These are phyloP conservation scores for Himalopsyche kuldschensis DNA, from an alignment of 2,888 invertebrate genomes.

Conservation along the genomic window DNA sequence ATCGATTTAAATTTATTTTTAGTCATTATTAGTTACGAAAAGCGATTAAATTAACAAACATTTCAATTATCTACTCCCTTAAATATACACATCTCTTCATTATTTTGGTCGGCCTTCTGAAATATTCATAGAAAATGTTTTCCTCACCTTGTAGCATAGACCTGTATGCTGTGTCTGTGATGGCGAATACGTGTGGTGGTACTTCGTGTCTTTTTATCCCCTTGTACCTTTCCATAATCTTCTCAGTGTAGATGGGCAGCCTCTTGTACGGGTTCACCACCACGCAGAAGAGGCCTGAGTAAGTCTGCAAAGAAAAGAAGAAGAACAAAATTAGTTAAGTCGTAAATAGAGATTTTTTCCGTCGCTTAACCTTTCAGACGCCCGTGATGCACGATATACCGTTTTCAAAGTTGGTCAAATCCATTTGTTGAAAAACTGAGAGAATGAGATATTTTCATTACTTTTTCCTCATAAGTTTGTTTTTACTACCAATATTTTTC, in stretches of 20 bases:
- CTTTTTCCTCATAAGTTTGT: too few relatives aligned
- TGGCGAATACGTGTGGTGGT: conserved; percentile 99
- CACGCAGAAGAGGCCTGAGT: conserved; percentile 99
- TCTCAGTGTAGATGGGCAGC: conserved; percentile 98
- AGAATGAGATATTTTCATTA: too few relatives aligned
- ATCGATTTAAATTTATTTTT: too few relatives aligned
- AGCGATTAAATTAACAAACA: background rate
- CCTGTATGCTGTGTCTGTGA: conserved; percentile 98
- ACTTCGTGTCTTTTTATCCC: conserved; percentile 99
- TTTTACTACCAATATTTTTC: too few relatives aligned
- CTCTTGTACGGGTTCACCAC: conserved; percentile 99
- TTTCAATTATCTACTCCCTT: too few relatives aligned
- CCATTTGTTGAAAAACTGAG: too few relatives aligned
- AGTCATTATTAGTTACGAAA: background rate
- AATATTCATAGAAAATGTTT: background rate
- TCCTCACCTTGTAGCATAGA: conserved; percentile 95
- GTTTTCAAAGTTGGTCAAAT: too few relatives aligned
- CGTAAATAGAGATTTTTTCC: background rate
- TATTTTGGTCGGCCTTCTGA: too few relatives aligned
- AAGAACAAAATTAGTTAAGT: conserved; percentile 26
- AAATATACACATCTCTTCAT: too few relatives aligned
- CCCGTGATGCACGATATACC: too few relatives aligned
- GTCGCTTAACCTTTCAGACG: too few relatives aligned
- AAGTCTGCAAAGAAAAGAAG: conserved; percentile 77
- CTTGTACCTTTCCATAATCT: conserved; percentile 99